Conservation (phyloP, 2,797 vertebrate species). For the Gambusia yucatana region DNA sequence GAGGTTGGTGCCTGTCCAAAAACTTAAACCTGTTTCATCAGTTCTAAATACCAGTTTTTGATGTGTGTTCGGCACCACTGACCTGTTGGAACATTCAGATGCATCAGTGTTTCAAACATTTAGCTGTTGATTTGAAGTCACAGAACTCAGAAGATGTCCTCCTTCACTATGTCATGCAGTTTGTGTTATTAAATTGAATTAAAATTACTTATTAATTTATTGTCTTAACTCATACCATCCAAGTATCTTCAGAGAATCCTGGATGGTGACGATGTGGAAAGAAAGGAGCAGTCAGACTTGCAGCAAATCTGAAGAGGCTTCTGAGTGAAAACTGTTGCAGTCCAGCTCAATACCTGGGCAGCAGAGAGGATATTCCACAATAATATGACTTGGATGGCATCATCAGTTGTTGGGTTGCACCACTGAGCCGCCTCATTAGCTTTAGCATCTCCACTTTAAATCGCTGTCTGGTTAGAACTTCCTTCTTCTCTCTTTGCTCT, state of each 20-base stretch:
- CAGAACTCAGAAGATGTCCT: background rate
- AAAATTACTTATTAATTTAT: background rate
- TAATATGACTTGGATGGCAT: background rate
- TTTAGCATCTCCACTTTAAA: background rate
- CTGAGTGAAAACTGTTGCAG: background rate
- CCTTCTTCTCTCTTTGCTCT: background rate
- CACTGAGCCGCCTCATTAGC: background rate
- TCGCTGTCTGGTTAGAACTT: background rate
- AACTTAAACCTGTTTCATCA: background rate
- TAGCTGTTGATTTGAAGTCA: background rate
- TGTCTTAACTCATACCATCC: background rate
- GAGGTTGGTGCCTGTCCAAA: background rate
- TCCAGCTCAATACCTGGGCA: background rate
- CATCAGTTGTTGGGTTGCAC: background rate
- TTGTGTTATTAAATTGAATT: background rate
- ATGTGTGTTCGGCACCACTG: background rate
- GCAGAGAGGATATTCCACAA: background rate
- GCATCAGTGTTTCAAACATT: background rate
- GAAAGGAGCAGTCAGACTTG: background rate
- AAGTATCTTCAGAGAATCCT: background rate
- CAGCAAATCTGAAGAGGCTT: background rate
- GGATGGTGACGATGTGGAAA: background rate
- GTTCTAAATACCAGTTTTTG: background rate
- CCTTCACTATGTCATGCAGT: background rate
- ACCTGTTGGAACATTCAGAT: background rate